phyloP scores from a whole-genome alignment of 2,797 vertebrate genomes.

The Danio jaintianensis region DNA sequence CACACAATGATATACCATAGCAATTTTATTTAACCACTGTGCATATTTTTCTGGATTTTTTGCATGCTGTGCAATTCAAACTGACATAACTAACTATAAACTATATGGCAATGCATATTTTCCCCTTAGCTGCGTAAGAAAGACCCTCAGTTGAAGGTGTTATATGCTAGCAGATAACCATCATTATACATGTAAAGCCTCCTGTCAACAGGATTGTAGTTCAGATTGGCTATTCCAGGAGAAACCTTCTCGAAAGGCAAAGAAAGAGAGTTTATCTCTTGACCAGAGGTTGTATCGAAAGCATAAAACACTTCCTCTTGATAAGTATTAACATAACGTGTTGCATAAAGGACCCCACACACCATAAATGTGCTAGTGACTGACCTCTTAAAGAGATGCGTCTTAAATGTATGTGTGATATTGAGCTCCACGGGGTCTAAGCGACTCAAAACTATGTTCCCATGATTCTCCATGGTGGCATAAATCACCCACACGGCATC shows the following conservation, averaged over 20 bases:
- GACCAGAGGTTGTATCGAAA: constrained; percentile 73
- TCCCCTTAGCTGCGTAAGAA: background rate
- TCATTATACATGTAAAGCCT: constrained; percentile 78
- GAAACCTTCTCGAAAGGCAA: constrained; percentile 73
- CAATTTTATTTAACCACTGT: no score
- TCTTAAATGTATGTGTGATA: constrained; percentile 77
- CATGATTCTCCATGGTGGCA: constrained; percentile 73
- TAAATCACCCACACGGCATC: constrained; percentile 77
- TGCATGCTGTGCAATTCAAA: no score
- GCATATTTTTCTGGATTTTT: no score
- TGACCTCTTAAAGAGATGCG: constrained; percentile 75
- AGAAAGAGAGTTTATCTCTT: constrained; percentile 69
- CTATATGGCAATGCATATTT: no score
- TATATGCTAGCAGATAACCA: constrained; percentile 74
- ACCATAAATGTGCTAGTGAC: constrained; percentile 76
- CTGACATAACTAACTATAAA: no score
- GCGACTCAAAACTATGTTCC: constrained; percentile 74
- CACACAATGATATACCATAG: no score
- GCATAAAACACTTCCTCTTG: constrained; percentile 78
- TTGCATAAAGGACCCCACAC: constrained; percentile 77
- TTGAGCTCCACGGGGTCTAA: constrained; percentile 65
- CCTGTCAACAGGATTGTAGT: constrained; percentile 74
- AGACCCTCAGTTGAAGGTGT: constrained; percentile 61
- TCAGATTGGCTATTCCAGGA: constrained; percentile 73
- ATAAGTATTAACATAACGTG: constrained; percentile 66